Evolutionary conservation across 2,888 invertebrate species (phyloP), one percentile per base, ranked within the genome.

Genomic region (Clusia tigrina): DNA sequence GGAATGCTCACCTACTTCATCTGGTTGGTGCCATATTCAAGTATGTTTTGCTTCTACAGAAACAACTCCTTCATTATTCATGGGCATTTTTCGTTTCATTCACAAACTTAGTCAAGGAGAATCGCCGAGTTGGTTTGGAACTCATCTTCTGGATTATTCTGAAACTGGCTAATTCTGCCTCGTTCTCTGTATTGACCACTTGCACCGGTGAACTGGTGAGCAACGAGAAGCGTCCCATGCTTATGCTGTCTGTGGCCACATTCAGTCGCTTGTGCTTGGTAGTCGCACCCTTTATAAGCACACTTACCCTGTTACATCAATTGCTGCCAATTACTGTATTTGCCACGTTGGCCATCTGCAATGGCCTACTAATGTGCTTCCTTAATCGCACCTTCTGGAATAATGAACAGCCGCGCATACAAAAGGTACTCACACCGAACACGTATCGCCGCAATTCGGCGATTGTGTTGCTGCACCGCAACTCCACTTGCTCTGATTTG

Each of bases 141-240:
- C 78, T 84, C 65, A 63, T 79, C 0, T 81, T 83, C 17, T 81
- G 83, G 71, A 74, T 83, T 61, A 57, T 76, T 0, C 69, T 84
- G 1, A 84, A 84, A 66, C 72, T 83, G 17, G 79, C 82, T 22
- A 84, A 82, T 38, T 77, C 83, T 1, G 76, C 80, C 1, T 79
- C 80, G 0, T 71, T 83, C 42, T 82, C 83, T 2, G 79, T 84
- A 12, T 71, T 84, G 0, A 81, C 79, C 23, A 81, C 83, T 1
- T 84, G 84, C 55, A 81, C 84, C 0, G 78, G 80, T 0, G 83
- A 84, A 64, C 70, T 84, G 63, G 83, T 84, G 0, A 71, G 77
- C 1, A 55, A 67, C 0, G 76, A 78, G 9, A 81, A 81, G 17
- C 73, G 80, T 1, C 62, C 74, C 1, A 59, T 76, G 0, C 69